phyloP scores from a whole-genome alignment of 2,888 invertebrate species.

The Chesias legatella region DNA sequence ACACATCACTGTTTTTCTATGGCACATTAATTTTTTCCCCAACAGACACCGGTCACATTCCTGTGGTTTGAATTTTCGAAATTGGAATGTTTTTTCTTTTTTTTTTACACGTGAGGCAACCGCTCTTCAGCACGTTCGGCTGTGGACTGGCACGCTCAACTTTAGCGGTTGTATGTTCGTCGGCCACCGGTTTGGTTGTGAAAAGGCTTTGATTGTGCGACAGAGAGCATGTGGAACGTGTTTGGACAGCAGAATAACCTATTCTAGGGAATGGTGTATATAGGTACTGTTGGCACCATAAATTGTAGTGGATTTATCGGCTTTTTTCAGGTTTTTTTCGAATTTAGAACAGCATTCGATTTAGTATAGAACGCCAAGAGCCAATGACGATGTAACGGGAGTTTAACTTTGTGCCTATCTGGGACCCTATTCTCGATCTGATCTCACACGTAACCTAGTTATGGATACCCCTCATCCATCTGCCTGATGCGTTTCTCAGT shows the following conservation, averaged over 20 bases:
- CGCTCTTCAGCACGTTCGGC: conserved; percentile 68
- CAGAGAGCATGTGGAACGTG: conserved; percentile 67
- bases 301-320: no score
- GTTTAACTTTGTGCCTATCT: no score
- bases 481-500: no score
- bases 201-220: conserved; percentile 70
- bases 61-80: conserved; percentile 52
- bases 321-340: no score
- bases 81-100: conserved; percentile 53
- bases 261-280: background rate
- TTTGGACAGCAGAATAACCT: conserved; percentile 47
- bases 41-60: conserved; percentile 64
- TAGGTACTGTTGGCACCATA: no score
- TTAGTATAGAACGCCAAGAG: no score
- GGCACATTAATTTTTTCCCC: conserved; percentile 60
- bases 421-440: no score
- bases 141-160: conserved; percentile 37
- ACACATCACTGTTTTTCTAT: conserved; percentile 65
- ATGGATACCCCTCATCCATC: no score
- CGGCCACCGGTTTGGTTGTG: conserved; percentile 39
- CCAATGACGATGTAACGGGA: no score
- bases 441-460: no score
- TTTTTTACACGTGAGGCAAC: conserved; percentile 39
- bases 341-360: no score
- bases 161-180: conserved; percentile 16